These are phyloP conservation scores for Papilio gigon DNA, from an alignment of 2,888 invertebrate genomes.

Conservation along the genomic window DNA sequence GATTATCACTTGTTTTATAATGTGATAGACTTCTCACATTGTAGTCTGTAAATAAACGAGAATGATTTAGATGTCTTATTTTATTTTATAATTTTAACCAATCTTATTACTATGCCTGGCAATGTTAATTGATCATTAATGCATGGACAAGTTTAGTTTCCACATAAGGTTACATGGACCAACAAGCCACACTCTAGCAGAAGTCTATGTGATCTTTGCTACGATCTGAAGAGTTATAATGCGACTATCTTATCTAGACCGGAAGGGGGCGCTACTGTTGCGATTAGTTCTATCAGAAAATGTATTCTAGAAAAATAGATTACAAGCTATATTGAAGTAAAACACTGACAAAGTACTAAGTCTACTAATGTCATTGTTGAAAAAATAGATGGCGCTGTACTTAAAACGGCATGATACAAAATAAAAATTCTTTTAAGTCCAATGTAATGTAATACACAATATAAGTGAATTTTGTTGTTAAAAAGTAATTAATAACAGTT, in stretches of 20 bases:
- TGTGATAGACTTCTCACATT: constrained; percentile 76
- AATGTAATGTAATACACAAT: background rate
- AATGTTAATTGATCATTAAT: background rate
- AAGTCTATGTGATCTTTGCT: too few species aligned
- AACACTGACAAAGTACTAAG: too few species aligned
- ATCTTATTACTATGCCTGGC: background rate
- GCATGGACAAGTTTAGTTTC: background rate
- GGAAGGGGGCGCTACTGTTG: too few species aligned
- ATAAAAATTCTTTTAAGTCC: background rate
- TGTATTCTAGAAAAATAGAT: too few species aligned
- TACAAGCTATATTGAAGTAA: too few species aligned
- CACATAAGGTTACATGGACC: too few species aligned
- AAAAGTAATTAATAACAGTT: background rate
- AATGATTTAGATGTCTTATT: constrained; percentile 64
- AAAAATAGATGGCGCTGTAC: constrained; percentile 19
- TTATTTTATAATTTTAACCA: background rate
- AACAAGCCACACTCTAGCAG: too few species aligned
- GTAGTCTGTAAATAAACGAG: constrained; percentile 80
- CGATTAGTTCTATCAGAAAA: too few species aligned
- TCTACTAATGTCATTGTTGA: background rate
- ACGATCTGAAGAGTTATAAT: too few species aligned
- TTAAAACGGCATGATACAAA: too few species aligned
- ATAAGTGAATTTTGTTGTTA: background rate
- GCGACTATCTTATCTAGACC: too few species aligned
- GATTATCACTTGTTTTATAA: constrained; percentile 75